phyloP scores from a whole-genome alignment of 2,113 vertebrate genomes.

The Zeus faber region DNA sequence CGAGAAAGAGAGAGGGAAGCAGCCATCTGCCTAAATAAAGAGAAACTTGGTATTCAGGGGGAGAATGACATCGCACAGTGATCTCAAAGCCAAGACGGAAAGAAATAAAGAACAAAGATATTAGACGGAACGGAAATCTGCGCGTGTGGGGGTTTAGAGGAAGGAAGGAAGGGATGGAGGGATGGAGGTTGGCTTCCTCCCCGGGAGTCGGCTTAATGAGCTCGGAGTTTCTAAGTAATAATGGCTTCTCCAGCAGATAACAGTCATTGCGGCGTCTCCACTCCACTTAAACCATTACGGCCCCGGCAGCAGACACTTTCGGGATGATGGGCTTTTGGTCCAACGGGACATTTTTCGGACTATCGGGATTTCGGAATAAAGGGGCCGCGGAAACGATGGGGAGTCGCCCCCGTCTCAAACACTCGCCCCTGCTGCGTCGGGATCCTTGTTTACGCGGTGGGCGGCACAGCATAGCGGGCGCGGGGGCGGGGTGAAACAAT shows the following conservation, averaged over 20 bases:
- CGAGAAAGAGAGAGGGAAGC: conserved; percentile 16
- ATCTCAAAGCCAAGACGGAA: conserved; percentile 15
- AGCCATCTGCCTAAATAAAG: conserved; percentile 47
- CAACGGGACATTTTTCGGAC: too few relatives aligned
- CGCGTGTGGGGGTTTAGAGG: too few relatives aligned
- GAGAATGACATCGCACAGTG: not conserved
- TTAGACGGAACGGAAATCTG: too few relatives aligned
- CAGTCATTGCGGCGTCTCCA: conserved; percentile 66
- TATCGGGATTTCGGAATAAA: too few relatives aligned
- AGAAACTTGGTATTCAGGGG: conserved; percentile 15
- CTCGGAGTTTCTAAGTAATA: conserved; percentile 70
- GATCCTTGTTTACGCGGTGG: too few relatives aligned
- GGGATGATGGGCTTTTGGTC: too few relatives aligned
- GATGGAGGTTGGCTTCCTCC: conserved; percentile 40
- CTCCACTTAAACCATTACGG: conserved; percentile 69
- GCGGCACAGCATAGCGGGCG: too few relatives aligned
- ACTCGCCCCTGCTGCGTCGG: too few relatives aligned
- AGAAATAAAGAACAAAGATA: not conserved
- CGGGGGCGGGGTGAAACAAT: too few relatives aligned
- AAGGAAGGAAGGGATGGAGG: conserved; percentile 1
- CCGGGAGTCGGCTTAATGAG: conserved; percentile 64
- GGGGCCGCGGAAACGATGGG: too few relatives aligned
- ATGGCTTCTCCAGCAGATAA: conserved; percentile 75
- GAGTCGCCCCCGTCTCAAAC: too few relatives aligned
- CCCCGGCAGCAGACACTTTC: too few relatives aligned